Base-by-base conservation (phyloP, 2,113 vertebrate species). In the Perca fluviatilis region DNA sequence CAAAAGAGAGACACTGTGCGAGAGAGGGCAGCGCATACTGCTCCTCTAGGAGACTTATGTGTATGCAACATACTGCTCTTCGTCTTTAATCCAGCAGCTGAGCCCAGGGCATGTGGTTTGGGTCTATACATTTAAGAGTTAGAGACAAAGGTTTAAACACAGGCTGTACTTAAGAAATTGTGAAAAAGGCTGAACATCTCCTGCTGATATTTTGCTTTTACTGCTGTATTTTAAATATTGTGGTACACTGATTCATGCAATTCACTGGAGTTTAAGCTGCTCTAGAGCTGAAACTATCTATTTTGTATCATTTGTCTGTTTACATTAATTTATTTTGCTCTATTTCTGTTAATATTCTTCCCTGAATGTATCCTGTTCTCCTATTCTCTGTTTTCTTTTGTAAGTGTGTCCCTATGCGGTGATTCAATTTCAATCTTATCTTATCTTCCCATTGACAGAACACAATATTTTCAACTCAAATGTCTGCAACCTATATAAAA, bases 401-500 rank as follows among this genome's bases (percentile, higher is more conserved):
- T 58, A 66, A 66, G 16, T 23, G 49, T 40, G 25, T 68, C 33
- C 74, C 74, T 25, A 46, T 64, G 69, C 21, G 40, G 80, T 82
- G 80, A 80, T 85, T 81, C 83, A 36, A 78, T 77, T 69, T 74
- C 57, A 16, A 75, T 84, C 62, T 78, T 71, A 80, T 83, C 68
- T 82, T 82, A 75, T 83, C 80, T 67, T 70, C 30, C 56, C n/a
- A 64, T 72, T 75, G 83, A 86, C 79, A 74, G 47, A 78, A 69
- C 77, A 80, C 49, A 87, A 54, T 80, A 67, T 88, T 87, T 88
- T 74, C 70, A 80, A 79, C 64, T 88, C 64, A 85, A 74, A 84
- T 84, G 49, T 86, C 79, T 63, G 60, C 60, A 87, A 68, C 72
- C 77, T 78, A 69, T 74, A 74, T 56, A 27, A 50, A 83, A 74